Evolutionary conservation across 1,140 invertebrate genomes (phyloP), one percentile per base, ranked within the genome.

Genomic region (Halictus rubicundus): DNA sequence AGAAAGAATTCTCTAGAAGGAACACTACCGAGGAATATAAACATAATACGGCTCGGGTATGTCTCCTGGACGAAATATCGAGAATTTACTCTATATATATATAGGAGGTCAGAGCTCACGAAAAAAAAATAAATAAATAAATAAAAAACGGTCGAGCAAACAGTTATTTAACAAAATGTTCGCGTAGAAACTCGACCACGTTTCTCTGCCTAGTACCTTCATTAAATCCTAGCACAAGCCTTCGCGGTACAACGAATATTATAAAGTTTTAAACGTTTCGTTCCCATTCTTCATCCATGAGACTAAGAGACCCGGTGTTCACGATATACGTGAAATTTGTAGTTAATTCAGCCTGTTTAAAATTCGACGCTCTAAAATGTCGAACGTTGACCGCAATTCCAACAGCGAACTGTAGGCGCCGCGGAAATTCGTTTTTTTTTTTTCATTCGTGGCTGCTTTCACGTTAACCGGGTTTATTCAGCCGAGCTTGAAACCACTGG

Each of bases 341-440:
- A 74, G 65, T 74, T 65, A 74, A 64, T 27, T 74, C 32, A 14
- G 23, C 25, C 61, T n/a, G 54, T 8, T n/a, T n/a, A 57, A 57
- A 57, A 57, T 57, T 57, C 19, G 21, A 2, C 46, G 42, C 46
- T 66, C 54, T 54, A 66, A 75, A 75, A 25, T 32, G 46, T 37
- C 37, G 61, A 75, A 75, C 72, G 61, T 57, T 75, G 64, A 76
- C 64, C 73, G 52, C 73, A 32, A 59, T 68, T 59, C 32, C 63
- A 0, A n/a, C 6, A 54, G 12, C 60, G 19, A 27, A 6, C 6
- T 19, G 25, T n/a, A 9, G 14, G 7, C 32, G 21, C 9, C 21
- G 9, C 27, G 19, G 64, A 65, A 74, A 63, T 37, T 63, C 42
- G 32, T 64, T 42, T 39, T 32, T 37, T 64, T 42, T 39, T 32